Base-by-base conservation (phyloP, 2,797 vertebrate genomes). In the Pampus argenteus region DNA sequence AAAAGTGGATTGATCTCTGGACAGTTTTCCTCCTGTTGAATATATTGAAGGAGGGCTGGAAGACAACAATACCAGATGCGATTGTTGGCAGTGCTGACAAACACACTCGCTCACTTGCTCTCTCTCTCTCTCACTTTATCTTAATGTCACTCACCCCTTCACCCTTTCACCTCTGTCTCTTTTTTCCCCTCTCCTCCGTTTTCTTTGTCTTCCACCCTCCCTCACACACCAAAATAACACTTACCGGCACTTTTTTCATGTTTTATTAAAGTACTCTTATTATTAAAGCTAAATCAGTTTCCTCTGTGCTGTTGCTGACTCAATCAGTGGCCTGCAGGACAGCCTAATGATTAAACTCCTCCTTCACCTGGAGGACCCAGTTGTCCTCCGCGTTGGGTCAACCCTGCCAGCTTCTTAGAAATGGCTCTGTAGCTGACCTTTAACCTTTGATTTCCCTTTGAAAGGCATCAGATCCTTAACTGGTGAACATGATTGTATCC, bases 41-140 rank as follows among this genome's bases (percentile, higher is more conserved):
- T 25, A 40, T 14, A 40, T 11, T 50, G 26, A 57, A 28, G 62
- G 28, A 45, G 42, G 17, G 47, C 61, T 80, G 78, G 67, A 62
- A 44, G 49, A 52, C 50, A 65, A 44, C 31, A 69, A 62, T 50
- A 49, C 54, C 88, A 76, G 81, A 74, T 82, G 78, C 65, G 31
- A 50, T 78, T 57, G 68, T 58, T 87, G 57, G 69, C 84, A 61
- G 50, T 60, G n/a, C 44, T 58, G 44, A 78, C 80, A 78, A 18
- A 71, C 57, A 50, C 62, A 57, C 58, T 6, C 64, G 28, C 34
- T 50, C 62, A 15, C 28, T 17, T 1, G 2, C 61, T 48, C 26
- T 42, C 20, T 66, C 25, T 48, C 28, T 6, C 8, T 26, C 13
- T 34, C 23, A 5, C 11, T 44, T 17, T 58, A 34, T 44, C 17